These are phyloP conservation scores for Drosophila sordidapex DNA, from an alignment of 2,888 invertebrate species.

Conservation along the genomic window DNA sequence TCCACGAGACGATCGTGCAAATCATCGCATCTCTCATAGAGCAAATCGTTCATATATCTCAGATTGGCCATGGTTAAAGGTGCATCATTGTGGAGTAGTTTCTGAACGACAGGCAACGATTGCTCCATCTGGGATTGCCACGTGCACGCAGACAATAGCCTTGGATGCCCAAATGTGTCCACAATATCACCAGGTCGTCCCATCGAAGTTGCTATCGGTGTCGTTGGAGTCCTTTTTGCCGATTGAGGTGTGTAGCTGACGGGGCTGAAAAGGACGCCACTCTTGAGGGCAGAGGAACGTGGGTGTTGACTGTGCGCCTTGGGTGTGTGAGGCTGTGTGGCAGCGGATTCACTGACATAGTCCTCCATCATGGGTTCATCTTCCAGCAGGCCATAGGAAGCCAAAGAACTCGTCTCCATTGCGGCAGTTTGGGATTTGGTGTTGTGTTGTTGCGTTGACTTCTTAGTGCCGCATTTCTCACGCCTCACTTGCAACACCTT, in stretches of 20 bases:
- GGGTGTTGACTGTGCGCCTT: constrained; percentile 59
- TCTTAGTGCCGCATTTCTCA: constrained; percentile 77
- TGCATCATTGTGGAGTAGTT: constrained; percentile 86
- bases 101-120: constrained; percentile 84
- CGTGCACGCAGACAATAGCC: constrained; percentile 83
- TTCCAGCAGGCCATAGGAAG: constrained; percentile 77
- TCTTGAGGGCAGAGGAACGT: constrained; percentile 75
- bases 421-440: constrained; percentile 39
- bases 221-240: constrained; percentile 30
- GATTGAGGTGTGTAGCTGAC: constrained; percentile 84
- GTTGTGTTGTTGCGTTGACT: constrained; percentile 39
- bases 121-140: constrained; percentile 78
- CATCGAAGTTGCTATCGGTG: constrained; percentile 8
- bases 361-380: constrained; percentile 72
- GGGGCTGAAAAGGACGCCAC: constrained; percentile 82
- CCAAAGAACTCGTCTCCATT: constrained; percentile 63
- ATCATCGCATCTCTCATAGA: constrained; percentile 79
- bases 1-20: constrained; percentile 82
- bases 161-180: constrained; percentile 87
- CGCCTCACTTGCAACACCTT: constrained; percentile 87
- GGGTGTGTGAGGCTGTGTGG: constrained; percentile 56
- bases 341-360: constrained; percentile 63
- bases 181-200: constrained; percentile 87
- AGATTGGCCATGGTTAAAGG: constrained; percentile 72
- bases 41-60: constrained; percentile 85